Evolutionary conservation across 2,888 invertebrate genomes (phyloP), one percentile per base, ranked within the genome.

Genomic region (Maniola hyperantus): DNA sequence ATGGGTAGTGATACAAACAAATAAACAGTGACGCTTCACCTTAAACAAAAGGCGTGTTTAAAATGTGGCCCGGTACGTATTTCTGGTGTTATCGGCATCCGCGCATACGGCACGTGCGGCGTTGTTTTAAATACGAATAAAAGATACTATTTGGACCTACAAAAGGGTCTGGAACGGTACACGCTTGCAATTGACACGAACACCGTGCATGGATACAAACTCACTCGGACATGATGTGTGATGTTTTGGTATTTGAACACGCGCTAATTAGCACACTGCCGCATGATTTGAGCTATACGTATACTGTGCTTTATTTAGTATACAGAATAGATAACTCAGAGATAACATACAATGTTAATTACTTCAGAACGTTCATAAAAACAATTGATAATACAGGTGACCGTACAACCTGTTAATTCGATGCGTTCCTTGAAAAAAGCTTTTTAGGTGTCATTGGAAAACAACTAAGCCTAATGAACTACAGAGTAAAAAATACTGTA

Each of bases 91-190:
- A 73, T 73, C 72, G 61, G 63, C 68, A 67, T 67, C 67, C 64
- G 68, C 57, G 67, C 71, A 70, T 69, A 71, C 65, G 67, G 71
- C 72, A 72, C 71, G 71, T 70, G 71, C 71, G 64, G 54, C 61
- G 67, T 57, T 53, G 68, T 73, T 72, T 71, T 70, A 73, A 73
- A 73, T 71, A 70, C 71, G 66, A 69, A 69, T 73, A 71, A 73
- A 68, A 71, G 67, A 69, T 71, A 69, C 71, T 36, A 70, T 66
- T 67, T 59, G 62, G 68, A 55, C 62, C 68, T 70, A 67, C 65
- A 69, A 72, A 71, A 70, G 71, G 68, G 67, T 48, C 64, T 63
- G 50, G 57, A 72, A 71, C 70, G 71, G 68, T 67, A 71, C 67
- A 66, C 48, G 64, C 51, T 64, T 65, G 68, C 66, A 64, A 70